Evolutionary conservation across 2,797 vertebrate species (phyloP).

Genomic region (Meriones psammophilus): DNA sequence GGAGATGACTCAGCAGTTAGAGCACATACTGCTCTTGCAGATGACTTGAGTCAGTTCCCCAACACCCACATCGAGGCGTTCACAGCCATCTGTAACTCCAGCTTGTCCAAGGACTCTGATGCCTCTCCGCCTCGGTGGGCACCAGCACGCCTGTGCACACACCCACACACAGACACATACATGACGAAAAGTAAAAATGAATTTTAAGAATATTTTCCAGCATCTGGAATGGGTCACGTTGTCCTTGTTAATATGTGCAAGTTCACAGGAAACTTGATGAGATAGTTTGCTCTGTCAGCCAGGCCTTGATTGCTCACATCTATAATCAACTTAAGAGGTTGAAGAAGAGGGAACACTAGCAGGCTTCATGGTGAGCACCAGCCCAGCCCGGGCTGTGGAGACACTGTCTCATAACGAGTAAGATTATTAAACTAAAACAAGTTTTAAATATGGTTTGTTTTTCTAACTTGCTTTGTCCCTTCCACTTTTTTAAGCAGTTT

Average conservation of each 20-base stretch:
- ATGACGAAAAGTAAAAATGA: background rate
- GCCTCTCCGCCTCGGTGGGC: background rate
- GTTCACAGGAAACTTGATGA: conserved; percentile 36
- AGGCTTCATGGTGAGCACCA: background rate
- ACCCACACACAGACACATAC: background rate
- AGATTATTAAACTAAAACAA: background rate
- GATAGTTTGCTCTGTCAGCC: background rate
- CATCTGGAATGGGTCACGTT: background rate
- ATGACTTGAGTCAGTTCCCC: background rate
- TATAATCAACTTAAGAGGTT: background rate
- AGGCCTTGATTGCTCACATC: background rate
- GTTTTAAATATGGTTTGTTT: background rate
- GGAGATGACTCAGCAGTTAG: background rate
- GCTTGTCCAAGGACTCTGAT: background rate
- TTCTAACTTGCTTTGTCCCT: background rate
- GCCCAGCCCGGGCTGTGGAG: background rate
- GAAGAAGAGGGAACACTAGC: background rate
- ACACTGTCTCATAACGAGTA: background rate
- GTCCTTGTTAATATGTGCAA: background rate
- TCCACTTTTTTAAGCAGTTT: background rate
- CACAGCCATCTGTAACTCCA: background rate
- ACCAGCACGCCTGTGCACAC: background rate
- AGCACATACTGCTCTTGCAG: background rate
- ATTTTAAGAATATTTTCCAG: background rate
- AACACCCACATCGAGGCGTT: background rate